Evolutionary conservation across 2,797 vertebrate species (phyloP).

Genomic region (Lagorchestes hirsutus): DNA sequence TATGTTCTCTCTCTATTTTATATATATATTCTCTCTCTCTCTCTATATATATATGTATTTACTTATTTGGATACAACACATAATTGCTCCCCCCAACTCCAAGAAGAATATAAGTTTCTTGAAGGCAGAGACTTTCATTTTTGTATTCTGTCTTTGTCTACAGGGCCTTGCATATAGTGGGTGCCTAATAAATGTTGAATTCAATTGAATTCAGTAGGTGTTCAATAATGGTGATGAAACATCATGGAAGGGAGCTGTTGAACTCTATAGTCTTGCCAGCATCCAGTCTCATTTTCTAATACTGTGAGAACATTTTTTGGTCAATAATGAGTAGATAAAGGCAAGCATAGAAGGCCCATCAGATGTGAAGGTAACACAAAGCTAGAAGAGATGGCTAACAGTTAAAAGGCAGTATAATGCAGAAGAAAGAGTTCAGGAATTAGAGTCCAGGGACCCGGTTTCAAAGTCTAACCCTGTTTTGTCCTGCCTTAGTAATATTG

Average conservation of each 20-base stretch:
- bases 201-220: background rate
- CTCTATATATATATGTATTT: background rate
- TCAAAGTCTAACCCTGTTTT: background rate
- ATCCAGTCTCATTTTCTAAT: background rate
- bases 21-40: too few relatives aligned
- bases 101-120: background rate
- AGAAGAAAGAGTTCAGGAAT: background rate
- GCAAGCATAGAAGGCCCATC: background rate
- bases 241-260: background rate
- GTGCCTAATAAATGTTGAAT: background rate
- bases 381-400: background rate
- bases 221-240: background rate
- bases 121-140: background rate
- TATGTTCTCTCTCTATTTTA: too few relatives aligned
- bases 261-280: background rate
- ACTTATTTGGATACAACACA: background rate
- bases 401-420: background rate
- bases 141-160: background rate
- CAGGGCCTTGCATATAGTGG: background rate
- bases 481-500: background rate
- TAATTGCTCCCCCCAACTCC: background rate
- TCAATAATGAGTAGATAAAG: background rate
- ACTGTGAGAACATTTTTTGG: background rate
- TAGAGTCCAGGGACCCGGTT: background rate
- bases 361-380: background rate